phyloP scores from a whole-genome alignment of 2,888 invertebrate species.

The Listrodromus nycthemerus region DNA sequence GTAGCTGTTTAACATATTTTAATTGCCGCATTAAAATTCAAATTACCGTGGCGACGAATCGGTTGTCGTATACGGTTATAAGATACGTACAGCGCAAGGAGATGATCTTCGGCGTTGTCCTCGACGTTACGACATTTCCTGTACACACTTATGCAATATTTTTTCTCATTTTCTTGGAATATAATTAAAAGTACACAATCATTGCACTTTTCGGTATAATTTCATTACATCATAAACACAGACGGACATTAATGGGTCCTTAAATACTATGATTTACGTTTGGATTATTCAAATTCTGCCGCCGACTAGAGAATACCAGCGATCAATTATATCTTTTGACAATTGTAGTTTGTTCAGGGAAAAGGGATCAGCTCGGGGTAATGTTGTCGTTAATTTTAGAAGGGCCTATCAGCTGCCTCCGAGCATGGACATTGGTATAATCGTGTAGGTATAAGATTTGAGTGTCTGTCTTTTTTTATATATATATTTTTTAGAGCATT shows the following conservation, averaged over 20 bases:
- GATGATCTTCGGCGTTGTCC: neutral
- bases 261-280: conserved; percentile 13
- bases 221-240: neutral
- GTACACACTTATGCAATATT: neutral
- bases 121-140: neutral
- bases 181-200: conserved; percentile 5
- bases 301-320: conserved; percentile 5
- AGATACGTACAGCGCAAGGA: neutral
- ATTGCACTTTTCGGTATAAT: neutral
- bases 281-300: conserved; percentile 13
- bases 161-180: neutral
- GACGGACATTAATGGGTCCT: conserved; percentile 3
- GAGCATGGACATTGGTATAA: conserved; percentile 1
- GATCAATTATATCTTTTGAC: conserved; percentile 40
- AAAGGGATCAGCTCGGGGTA: conserved; percentile 22
- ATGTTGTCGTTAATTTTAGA: neutral
- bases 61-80: conserved; percentile 12
- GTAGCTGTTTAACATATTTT: conserved; percentile 82
- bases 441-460: conserved; percentile 12
- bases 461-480: neutral
- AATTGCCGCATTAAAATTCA: conserved; percentile 79
- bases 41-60: conserved; percentile 68
- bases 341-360: conserved; percentile 38
- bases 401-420: neutral
- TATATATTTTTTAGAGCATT: conserved; percentile 5